A percentile compares a stretch with the other conserved stretches of the same genome.
phyloP scores from a whole-genome alignment of 2,797 vertebrate species.

The Aldrovandia affinis region DNA sequence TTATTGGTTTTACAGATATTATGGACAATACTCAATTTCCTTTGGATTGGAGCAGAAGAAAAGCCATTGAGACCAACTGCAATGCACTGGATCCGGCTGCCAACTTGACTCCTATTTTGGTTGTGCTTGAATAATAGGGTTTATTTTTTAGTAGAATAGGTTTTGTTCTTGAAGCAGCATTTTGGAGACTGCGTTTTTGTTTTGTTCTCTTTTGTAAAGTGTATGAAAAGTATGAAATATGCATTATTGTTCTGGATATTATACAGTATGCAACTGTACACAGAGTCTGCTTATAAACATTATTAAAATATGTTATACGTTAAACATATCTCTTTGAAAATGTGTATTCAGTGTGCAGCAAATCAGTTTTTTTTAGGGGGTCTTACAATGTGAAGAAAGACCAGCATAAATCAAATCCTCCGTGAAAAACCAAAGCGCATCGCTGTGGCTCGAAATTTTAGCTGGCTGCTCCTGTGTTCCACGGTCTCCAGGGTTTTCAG shows the following conservation, averaged over 20 bases:
- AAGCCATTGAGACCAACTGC: conserved; percentile 46
- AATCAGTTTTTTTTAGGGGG: background rate
- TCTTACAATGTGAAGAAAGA: conserved; percentile 12
- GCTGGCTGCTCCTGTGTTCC: background rate
- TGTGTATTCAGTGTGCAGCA: background rate
- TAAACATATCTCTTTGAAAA: conserved; percentile 33
- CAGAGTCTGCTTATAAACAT: conserved; percentile 53
- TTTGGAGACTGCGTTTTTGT: conserved; percentile 47
- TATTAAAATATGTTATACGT: conserved; percentile 71
- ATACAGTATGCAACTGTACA: conserved; percentile 58
- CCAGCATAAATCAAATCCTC: background rate
- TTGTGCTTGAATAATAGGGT: conserved; percentile 36
- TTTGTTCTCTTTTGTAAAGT: conserved; percentile 37
- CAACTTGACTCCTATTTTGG: conserved; percentile 31
- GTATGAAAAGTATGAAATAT: conserved; percentile 47
- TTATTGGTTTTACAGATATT: background rate
- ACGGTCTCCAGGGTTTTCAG: conserved; percentile 27
- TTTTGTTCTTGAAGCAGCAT: conserved; percentile 52
- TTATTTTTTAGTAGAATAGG: conserved; percentile 32
- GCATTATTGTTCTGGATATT: conserved; percentile 55
- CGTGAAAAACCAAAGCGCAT: background rate
- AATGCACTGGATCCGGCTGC: conserved; percentile 50
- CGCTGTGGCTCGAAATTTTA: conserved; percentile 1
- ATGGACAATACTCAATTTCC: conserved; percentile 41
- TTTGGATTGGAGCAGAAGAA: conserved; percentile 28